Evolutionary conservation across 2,113 vertebrate species (phyloP).

Genomic region (Eolophus roseicapilla): DNA sequence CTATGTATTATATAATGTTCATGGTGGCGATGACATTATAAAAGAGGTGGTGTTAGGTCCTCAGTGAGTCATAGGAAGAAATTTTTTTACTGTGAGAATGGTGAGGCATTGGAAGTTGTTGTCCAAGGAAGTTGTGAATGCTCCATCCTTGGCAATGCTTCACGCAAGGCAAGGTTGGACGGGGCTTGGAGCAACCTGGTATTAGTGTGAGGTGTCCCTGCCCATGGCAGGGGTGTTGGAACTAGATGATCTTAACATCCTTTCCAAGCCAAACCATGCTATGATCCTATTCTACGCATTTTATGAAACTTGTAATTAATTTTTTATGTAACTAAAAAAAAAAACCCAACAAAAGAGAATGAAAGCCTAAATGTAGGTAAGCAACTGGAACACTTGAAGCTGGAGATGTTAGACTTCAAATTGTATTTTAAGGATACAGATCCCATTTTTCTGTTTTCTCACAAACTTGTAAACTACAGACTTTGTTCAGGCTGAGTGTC

Average conservation of each 20-base stretch:
- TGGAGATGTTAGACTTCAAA: not conserved
- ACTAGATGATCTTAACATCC: not conserved
- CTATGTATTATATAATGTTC: rapidly evolving
- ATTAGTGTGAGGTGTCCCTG: not conserved
- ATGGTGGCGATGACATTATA: not conserved
- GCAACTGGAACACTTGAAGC: not conserved
- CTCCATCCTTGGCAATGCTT: not conserved
- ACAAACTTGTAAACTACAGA: not conserved
- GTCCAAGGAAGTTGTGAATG: not conserved
- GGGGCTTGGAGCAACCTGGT: not conserved
- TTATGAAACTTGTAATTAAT: not conserved
- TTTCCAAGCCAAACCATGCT: not conserved
- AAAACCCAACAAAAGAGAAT: too few relatives aligned
- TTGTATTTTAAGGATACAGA: not conserved
- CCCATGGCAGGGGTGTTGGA: not conserved
- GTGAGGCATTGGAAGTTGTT: not conserved
- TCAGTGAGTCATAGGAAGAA: not conserved
- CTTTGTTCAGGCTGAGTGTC: not conserved
- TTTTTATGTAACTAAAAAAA: not conserved
- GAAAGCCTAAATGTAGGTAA: not conserved
- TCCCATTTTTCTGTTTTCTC: not conserved
- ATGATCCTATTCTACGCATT: not conserved
- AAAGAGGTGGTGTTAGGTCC: not conserved
- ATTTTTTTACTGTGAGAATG: not conserved
- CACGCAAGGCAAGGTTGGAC: not conserved